Evolutionary conservation across 2,113 vertebrate species (phyloP).

Genomic region (Aspidoscelis tigris): DNA sequence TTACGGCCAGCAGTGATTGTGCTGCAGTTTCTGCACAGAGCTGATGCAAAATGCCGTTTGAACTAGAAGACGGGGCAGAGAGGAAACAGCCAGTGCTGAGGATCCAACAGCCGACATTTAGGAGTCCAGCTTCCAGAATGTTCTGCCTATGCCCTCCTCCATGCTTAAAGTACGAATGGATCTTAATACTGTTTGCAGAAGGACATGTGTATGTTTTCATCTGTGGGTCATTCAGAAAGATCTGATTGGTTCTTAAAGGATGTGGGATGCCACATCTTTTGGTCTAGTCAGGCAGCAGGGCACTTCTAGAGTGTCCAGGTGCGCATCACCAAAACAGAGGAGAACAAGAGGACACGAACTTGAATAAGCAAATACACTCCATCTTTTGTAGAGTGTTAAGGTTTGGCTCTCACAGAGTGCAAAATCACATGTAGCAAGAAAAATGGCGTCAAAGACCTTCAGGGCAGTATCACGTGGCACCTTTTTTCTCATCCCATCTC

Average conservation of each 20-base stretch:
- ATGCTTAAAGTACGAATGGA: background rate
- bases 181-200: background rate
- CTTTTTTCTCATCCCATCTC: too few species aligned
- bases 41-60: background rate
- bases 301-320: too few species aligned
- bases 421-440: too few species aligned
- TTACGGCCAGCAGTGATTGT: constrained; percentile 27
- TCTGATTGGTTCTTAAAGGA: background rate
- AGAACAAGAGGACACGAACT: too few species aligned
- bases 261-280: background rate
- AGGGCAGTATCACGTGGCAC: too few species aligned
- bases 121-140: background rate
- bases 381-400: too few species aligned
- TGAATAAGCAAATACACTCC: too few species aligned
- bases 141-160: background rate
- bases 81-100: background rate
- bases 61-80: background rate
- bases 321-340: too few species aligned
- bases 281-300: background rate
- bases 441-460: too few species aligned
- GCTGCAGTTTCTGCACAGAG: background rate
- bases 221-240: too few species aligned
- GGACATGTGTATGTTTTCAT: background rate
- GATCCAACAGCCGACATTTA: background rate
- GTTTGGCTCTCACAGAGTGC: too few species aligned